These are phyloP conservation scores for Cercopithecus mitis DNA, from an alignment of 2,797 vertebrate genomes.

Conservation along the genomic window DNA sequence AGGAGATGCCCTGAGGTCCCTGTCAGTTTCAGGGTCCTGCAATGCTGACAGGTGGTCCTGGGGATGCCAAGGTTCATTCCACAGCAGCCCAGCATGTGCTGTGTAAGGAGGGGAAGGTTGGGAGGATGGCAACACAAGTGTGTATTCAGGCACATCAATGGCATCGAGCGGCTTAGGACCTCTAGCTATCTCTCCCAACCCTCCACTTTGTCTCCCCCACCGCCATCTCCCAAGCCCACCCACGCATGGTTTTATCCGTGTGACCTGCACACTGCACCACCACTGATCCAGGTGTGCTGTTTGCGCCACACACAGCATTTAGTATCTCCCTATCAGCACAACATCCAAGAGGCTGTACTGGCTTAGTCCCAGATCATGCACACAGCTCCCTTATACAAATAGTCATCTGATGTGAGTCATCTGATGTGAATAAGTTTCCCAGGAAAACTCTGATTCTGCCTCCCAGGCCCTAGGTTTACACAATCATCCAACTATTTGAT, in stretches of 20 bases:
- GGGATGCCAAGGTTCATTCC: not conserved
- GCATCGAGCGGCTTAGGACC: not conserved
- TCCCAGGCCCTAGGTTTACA: not conserved
- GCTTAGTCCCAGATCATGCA: not conserved
- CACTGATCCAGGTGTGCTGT: not conserved
- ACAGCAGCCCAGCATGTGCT: not conserved
- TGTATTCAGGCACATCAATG: not conserved
- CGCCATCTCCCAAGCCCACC: not conserved
- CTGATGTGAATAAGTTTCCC: not conserved
- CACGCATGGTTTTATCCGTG: not conserved
- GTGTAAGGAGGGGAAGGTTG: not conserved
- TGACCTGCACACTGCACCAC: not conserved
- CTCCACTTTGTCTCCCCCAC: not conserved
- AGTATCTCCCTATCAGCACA: not conserved
- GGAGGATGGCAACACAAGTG: not conserved
- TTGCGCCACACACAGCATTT: not conserved
- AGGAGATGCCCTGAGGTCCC: too few species aligned
- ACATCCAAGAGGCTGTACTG: not conserved
- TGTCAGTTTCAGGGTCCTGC: not conserved
- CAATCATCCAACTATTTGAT: not conserved
- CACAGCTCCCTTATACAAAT: not conserved
- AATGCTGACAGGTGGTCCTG: not conserved
- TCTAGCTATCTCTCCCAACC: not conserved
- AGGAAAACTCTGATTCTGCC: not conserved
- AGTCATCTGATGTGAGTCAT: not conserved